Percentiles rank a stretch among this genome's conserved stretches.
These are phyloP conservation scores for Colistium nudipinnis DNA, from an alignment of 2,113 vertebrate genomes.

Conservation along the genomic window DNA sequence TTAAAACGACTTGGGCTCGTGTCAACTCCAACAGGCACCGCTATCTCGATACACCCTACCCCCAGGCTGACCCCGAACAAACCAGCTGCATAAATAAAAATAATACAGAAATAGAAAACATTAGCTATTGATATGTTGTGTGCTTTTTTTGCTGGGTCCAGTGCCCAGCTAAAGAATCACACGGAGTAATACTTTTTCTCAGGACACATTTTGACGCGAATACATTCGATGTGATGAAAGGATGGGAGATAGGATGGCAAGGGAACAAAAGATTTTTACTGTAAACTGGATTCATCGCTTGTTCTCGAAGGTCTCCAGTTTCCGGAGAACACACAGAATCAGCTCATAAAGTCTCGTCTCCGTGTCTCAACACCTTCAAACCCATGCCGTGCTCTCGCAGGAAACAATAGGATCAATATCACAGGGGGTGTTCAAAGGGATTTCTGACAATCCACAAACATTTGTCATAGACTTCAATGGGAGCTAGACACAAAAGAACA, in stretches of 20 bases:
- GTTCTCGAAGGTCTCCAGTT: conserved; percentile 62
- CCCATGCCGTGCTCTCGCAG: conserved; percentile 20
- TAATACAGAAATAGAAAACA: conserved; percentile 44
- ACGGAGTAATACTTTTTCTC: too few species aligned
- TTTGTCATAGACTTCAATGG: conserved; percentile 40
- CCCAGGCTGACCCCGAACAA: conserved; percentile 38
- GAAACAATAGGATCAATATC: conserved; percentile 71
- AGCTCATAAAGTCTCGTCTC: conserved; percentile 53
- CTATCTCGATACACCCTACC: conserved; percentile 63
- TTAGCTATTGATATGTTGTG: conserved; percentile 32
- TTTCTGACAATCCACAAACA: conserved; percentile 45
- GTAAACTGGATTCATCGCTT: conserved; percentile 66
- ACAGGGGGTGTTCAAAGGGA: conserved; percentile 54
- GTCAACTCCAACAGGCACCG: conserved; percentile 53
- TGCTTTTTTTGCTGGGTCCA: too few species aligned
- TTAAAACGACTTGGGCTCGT: conserved; percentile 61
- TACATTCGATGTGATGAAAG: too few species aligned
- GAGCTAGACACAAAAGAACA: conserved; percentile 17
- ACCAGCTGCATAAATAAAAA: conserved; percentile 63
- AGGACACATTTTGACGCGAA: conserved; percentile 12
- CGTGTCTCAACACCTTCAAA: conserved; percentile 54
- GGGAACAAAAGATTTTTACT: conserved; percentile 66
- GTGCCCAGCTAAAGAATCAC: too few species aligned
- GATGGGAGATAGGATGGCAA: neutral
- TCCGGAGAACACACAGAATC: conserved; percentile 60